Evolutionary conservation across 2,888 invertebrate species (phyloP), one percentile per base, ranked within the genome.

Genomic region (Rhamphomyia laevipes): DNA sequence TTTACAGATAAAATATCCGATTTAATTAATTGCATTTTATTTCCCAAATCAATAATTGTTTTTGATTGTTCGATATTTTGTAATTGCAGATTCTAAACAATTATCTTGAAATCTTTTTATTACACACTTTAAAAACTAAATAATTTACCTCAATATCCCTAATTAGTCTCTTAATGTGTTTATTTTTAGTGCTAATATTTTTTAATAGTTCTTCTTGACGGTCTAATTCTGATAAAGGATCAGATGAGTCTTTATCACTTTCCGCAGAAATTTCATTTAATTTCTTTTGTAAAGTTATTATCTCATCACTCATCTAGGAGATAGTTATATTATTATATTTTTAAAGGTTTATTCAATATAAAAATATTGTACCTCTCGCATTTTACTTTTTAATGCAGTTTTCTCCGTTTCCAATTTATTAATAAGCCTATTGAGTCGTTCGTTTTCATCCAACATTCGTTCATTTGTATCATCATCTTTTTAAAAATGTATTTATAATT

Each of bases 121-220:
- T 16, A 16, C 4, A 38, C 16, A 17, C 4, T 16, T n/a, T n/a
- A n/a, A n/a, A 38, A 17, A 35, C 9, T 13, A 35, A 15, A 18
- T 15, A 5, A 27, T 50, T 55, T 68, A 86, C 86, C 72, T 87
- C 86, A 16, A 87, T 77, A 63, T 89, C 87, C 41, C 73, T 71
- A 12, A 89, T 70, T 16, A 89, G 67, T 61, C 84, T 81, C 52
- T 83, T 80, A 21, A 89, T 84, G 61, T 89, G 87, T 58, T 78
- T 80, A 64, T 87, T 88, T 66, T 86, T 88, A 55, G 77, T 75
- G 45, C 65, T 67, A 2, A 71, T 70, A 48, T 66, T 71, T 9
- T 63, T 66, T 17, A 75, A 66, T n/a, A 79, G 58, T 53, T 76
- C 73, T 50, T 73, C 73, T 52, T 76, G 73, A 48, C 74, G 73